phyloP scores from a whole-genome alignment of 2,113 vertebrate species.

The Phalacrocorax brasilianus region DNA sequence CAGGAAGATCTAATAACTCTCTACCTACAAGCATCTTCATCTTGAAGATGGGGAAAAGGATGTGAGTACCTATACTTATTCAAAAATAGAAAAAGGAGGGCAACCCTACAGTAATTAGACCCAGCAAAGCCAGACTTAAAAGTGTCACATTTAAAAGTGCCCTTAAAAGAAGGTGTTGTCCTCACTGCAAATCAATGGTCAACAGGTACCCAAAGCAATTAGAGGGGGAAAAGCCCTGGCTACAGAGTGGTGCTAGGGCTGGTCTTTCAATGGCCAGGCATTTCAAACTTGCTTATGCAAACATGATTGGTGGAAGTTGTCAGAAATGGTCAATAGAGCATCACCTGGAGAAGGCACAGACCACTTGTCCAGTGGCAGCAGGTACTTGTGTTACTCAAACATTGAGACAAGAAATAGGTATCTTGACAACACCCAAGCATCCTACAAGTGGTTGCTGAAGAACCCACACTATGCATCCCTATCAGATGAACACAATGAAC shows the following conservation, averaged over 20 bases:
- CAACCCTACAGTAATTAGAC: not conserved
- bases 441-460: not conserved
- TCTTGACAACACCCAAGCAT: not conserved
- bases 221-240: not conserved
- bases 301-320: not conserved
- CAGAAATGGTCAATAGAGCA: slow-evolving; percentile 38
- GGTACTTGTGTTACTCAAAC: not conserved
- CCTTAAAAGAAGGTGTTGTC: not conserved
- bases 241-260: not conserved
- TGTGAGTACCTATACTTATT: accelerated
- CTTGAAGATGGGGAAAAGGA: not conserved
- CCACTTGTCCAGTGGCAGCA: not conserved
- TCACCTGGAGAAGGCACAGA: not conserved
- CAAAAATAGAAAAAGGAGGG: not conserved
- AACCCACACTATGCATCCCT: not conserved
- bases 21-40: not conserved
- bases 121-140: not conserved
- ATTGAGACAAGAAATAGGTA: not conserved
- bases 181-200: not conserved
- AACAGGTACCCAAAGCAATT: not conserved
- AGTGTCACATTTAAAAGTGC: not conserved
- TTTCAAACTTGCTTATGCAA: slow-evolving; percentile 32
- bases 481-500: not conserved
- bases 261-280: not conserved
- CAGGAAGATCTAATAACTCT: not conserved